A percentile compares a stretch with the other conserved stretches of the same genome.
phyloP scores from a whole-genome alignment of 2,797 vertebrate genomes.

The Ispidina lecontei region DNA sequence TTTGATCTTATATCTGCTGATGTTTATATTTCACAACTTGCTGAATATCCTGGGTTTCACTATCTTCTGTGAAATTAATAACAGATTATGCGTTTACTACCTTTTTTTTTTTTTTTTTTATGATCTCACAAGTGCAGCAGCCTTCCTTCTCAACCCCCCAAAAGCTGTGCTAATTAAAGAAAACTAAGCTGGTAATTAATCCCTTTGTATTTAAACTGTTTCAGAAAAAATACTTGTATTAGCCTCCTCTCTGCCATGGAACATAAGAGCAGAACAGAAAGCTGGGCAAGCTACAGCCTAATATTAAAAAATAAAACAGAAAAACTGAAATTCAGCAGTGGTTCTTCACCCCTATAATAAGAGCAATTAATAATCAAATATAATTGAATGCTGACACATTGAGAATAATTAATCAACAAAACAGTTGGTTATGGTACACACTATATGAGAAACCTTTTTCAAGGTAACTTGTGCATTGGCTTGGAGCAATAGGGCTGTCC shows the following conservation, averaged over 20 bases:
- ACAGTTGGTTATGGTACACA: background rate
- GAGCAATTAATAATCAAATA: background rate
- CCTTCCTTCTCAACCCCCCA: conserved; percentile 33
- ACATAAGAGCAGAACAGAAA: background rate
- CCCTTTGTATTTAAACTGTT: conserved; percentile 35
- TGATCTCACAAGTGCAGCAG: conserved; percentile 38
- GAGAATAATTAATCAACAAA: background rate
- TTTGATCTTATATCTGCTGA: conserved; percentile 53
- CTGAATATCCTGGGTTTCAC: conserved; percentile 53
- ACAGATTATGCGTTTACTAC: conserved; percentile 68
- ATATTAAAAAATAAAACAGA: background rate
- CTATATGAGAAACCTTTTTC: background rate
- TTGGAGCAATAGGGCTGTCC: background rate
- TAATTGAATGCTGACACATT: background rate
- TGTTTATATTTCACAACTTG: conserved; percentile 64
- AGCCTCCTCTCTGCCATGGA: background rate
- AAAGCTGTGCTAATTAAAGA: conserved; percentile 47
- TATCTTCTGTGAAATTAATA: conserved; percentile 71
- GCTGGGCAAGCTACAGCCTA: background rate
- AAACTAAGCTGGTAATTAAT: conserved; percentile 44
- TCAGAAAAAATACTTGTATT: conserved; percentile 16
- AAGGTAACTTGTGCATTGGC: background rate
- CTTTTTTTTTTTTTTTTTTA: conserved; percentile 69
- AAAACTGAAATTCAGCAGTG: background rate
- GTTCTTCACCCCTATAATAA: background rate